Percentiles rank a stretch among this genome's conserved stretches.
phyloP scores from a whole-genome alignment of 2,888 invertebrate genomes.

The Ypsolopha sequella region DNA sequence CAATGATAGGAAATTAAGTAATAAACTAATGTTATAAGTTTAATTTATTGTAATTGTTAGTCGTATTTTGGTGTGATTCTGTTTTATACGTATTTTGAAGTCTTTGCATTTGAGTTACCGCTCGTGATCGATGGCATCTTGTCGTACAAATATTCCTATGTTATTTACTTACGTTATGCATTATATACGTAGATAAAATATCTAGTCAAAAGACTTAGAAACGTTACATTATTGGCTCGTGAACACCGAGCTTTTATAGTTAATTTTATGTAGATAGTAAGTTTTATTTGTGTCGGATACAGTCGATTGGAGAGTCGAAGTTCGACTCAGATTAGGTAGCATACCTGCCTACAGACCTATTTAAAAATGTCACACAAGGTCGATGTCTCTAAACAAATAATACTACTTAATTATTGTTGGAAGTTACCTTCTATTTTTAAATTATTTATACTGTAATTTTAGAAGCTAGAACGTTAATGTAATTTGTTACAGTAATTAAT shows the following conservation, averaged over 20 bases:
- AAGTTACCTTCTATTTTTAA: slow-evolving; percentile 68
- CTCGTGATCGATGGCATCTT: slow-evolving; percentile 70
- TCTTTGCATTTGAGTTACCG: slow-evolving; percentile 69
- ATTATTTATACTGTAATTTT: slow-evolving; percentile 53
- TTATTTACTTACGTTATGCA: slow-evolving; percentile 59
- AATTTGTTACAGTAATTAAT: slow-evolving; percentile 48
- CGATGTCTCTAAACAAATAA: slow-evolving; percentile 13
- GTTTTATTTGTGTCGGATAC: not conserved
- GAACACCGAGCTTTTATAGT: slow-evolving; percentile 52
- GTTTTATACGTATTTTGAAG: slow-evolving; percentile 61
- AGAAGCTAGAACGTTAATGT: slow-evolving; percentile 54
- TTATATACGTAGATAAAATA: slow-evolving; percentile 38
- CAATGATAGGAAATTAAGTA: slow-evolving; percentile 41
- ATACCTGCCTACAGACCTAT: no score
- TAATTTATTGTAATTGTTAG: slow-evolving; percentile 60
- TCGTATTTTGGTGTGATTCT: slow-evolving; percentile 61
- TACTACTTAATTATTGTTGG: slow-evolving; percentile 25
- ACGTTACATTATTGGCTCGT: slow-evolving; percentile 57
- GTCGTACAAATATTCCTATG: slow-evolving; percentile 72
- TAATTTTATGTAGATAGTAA: slow-evolving; percentile 37
- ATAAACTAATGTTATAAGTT: slow-evolving; percentile 35
- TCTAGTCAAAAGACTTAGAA: slow-evolving; percentile 71
- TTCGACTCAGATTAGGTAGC: not conserved
- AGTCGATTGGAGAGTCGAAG: no score
- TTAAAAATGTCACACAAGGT: no score